Evolutionary conservation across 1,140 invertebrate species (phyloP).

Genomic region (Myzus persicae): DNA sequence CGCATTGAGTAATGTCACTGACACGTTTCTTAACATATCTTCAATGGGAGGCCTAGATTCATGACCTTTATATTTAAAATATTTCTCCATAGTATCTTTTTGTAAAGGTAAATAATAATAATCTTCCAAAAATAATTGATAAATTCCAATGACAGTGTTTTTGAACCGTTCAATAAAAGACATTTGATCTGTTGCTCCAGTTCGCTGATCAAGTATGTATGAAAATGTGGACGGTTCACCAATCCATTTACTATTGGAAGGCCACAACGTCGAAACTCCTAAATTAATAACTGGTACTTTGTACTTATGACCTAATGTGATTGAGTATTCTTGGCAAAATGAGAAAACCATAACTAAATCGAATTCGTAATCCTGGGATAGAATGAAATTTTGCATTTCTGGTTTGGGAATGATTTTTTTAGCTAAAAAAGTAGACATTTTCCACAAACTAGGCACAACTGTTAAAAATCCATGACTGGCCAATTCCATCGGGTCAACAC

Average conservation of each 20-base stretch:
- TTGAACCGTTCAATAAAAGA: constrained; percentile 65
- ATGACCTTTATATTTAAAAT: constrained; percentile 60
- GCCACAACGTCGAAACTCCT: constrained; percentile 67
- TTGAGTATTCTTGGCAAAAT: constrained; percentile 51
- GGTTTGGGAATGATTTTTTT: neutral
- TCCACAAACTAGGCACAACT: neutral
- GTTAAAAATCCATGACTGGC: neutral
- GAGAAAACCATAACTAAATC: constrained; percentile 33
- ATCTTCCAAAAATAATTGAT: constrained; percentile 26
- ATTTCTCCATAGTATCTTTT: constrained; percentile 46
- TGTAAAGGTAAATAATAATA: constrained; percentile 60
- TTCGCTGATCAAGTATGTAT: constrained; percentile 59
- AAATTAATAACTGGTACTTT: constrained; percentile 64
- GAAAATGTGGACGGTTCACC: constrained; percentile 29
- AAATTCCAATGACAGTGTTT: constrained; percentile 54
- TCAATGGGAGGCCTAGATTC: constrained; percentile 60
- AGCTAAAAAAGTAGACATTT: neutral
- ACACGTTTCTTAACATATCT: constrained; percentile 63
- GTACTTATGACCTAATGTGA: constrained; percentile 60
- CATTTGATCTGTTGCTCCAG: constrained; percentile 66
- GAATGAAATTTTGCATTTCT: constrained; percentile 29
- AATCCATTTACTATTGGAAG: constrained; percentile 53
- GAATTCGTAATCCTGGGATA: neutral
- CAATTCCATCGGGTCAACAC: neutral
- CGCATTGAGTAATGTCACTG: constrained; percentile 68